Base-by-base conservation (phyloP, 2,888 invertebrate species). In the Diploptera punctata region DNA sequence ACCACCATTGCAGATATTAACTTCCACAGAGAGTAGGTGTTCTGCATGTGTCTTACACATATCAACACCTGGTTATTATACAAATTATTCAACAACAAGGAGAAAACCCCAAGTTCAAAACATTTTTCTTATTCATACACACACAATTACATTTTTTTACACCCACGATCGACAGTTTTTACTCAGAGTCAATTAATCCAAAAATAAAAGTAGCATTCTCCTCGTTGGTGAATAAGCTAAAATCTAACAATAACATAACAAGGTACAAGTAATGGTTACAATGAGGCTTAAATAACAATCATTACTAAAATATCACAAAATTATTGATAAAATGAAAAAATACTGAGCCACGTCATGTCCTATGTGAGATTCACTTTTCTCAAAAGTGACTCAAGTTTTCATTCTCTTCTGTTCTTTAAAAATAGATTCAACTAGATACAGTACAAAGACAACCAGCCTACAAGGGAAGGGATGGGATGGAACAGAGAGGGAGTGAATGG, bases 261-360 rank as follows among this genome's bases (percentile, higher is more conserved):
- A 79, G 78, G 79, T 78, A 80, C 78, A 77, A 78, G 76, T 77
- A 78, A 76, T 78, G 77, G 77, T 78, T 78, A 83, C 84, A 84
- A 83, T 84, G 84, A 84, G 84, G 84, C 84, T 85, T 84, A 85
- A 84, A 84, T 84, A 85, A 85, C 84, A 84, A 84, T 83, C 83
- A 73, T 84, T 84, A 84, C 84, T 85, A 85, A 85, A 85, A 85
- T 85, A 86, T 86, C 85, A 86, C 85, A 86, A 85, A 85, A 85
- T 75, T 74, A 74, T 84, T 84, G 83, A 84, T 83, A 83, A 84
- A 84, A 84, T 83, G 82, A 84, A 83, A 84, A 83, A 83, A 83
- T 82, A 83, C 83, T 83, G 83, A 84, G 83, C 83, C 83, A 83
- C 83, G 81, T 81, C 78, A 81, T 82, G 81, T 81, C 81, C 79